A percentile compares a stretch with the other conserved stretches of the same genome.
Conservation (phyloP, 2,113 vertebrate species). For the Sinocyclocheilus rhinocerous region DNA sequence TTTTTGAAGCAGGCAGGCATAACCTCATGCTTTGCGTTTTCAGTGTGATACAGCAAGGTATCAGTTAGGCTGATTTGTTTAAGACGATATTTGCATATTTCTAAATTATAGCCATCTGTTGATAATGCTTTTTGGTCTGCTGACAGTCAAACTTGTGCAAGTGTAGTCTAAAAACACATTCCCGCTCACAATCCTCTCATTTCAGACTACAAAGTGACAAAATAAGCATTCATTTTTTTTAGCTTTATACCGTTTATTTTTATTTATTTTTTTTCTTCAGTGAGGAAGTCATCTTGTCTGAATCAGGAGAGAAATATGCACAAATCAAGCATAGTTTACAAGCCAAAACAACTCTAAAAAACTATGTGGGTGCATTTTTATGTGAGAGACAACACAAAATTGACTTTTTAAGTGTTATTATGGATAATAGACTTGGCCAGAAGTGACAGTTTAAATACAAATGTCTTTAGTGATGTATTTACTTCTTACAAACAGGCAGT, state of each 20-base stretch:
- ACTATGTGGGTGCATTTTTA: not conserved
- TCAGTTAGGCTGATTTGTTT: conserved; percentile 3
- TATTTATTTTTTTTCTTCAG: not conserved
- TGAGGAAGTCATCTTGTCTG: not conserved
- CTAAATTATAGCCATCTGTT: not conserved
- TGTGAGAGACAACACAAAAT: not conserved
- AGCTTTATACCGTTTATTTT: too few relatives aligned
- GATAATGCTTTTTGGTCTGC: not conserved
- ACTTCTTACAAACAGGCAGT: too few relatives aligned
- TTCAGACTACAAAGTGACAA: not conserved
- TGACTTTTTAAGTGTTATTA: not conserved
- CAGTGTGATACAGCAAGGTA: not conserved
- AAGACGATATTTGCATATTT: not conserved
- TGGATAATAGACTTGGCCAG: not conserved
- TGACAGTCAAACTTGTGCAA: not conserved
- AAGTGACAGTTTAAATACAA: too few relatives aligned
- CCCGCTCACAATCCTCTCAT: not conserved
- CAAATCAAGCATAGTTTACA: not conserved
- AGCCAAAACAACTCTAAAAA: not conserved
- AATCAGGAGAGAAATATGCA: not conserved
- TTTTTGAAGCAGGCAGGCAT: not conserved
- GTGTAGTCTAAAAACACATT: not conserved
- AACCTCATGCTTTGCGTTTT: not conserved
- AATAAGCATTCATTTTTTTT: too few relatives aligned
- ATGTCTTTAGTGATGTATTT: too few relatives aligned